Percentiles rank a stretch among this genome's conserved stretches.
Conservation (phyloP, 2,888 invertebrate species). For the Pogonocherus hispidulus region DNA sequence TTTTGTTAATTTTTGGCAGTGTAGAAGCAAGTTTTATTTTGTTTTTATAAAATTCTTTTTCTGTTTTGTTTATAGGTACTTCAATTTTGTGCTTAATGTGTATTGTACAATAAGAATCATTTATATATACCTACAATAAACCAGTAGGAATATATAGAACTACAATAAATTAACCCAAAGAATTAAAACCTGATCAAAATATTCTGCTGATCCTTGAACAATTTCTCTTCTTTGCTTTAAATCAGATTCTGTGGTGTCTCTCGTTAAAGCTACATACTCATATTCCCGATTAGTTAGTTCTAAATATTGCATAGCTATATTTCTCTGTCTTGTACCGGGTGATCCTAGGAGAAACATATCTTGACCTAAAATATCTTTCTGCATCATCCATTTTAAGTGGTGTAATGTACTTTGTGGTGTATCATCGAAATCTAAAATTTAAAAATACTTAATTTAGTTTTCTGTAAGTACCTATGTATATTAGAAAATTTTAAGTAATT, state of each 20-base stretch:
- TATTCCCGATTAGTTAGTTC: constrained; percentile 91
- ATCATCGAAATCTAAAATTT: constrained; percentile 71
- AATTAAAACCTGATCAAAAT: constrained; percentile 86
- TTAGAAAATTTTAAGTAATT: constrained; percentile 60
- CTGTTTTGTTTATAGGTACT: too few relatives aligned
- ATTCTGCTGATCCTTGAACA: constrained; percentile 86
- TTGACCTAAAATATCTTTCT: constrained; percentile 92
- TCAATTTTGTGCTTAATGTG: too few relatives aligned
- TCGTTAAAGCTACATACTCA: constrained; percentile 93
- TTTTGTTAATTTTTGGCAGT: too few relatives aligned
- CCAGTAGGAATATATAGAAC: too few relatives aligned
- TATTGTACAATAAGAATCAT: too few relatives aligned
- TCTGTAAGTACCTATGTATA: not conserved
- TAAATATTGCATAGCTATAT: constrained; percentile 88
- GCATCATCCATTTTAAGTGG: constrained; percentile 95
- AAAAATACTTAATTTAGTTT: not conserved
- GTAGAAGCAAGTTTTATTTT: too few relatives aligned
- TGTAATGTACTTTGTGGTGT: constrained; percentile 81
- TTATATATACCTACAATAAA: too few relatives aligned
- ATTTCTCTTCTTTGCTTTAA: constrained; percentile 96
- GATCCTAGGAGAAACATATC: constrained; percentile 95
- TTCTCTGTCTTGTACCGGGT: constrained; percentile 87
- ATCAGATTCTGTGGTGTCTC: constrained; percentile 98
- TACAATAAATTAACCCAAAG: not conserved
- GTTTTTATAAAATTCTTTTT: too few relatives aligned